phyloP scores from a whole-genome alignment of 2,888 invertebrate genomes.

The Rotaria macrura region DNA sequence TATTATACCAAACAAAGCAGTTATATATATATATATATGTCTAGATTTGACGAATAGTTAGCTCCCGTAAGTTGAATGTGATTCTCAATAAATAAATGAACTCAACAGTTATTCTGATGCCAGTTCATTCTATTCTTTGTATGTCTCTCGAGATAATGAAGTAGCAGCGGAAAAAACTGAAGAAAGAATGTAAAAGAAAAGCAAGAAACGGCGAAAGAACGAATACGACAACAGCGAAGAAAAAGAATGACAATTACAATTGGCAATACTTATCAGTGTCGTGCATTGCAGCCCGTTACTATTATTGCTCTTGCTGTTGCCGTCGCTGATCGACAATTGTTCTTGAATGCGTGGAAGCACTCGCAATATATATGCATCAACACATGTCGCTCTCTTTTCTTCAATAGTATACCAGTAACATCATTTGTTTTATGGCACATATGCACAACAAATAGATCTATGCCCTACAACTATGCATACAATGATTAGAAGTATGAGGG shows the following conservation, averaged over 20 bases:
- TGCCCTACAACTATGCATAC: neutral
- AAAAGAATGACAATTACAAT: slow-evolving; percentile 5
- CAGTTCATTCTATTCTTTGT: neutral
- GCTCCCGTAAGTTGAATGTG: neutral
- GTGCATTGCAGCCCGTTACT: neutral
- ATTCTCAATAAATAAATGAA: neutral
- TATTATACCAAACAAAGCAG: too few relatives aligned
- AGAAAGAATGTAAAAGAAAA: neutral
- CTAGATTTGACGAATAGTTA: neutral
- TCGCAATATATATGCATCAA: neutral
- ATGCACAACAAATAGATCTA: neutral
- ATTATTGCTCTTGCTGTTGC: neutral
- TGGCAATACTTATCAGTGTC: slow-evolving; percentile 8
- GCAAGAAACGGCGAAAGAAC: neutral
- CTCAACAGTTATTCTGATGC: neutral
- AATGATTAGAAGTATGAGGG: neutral
- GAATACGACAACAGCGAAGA: neutral
- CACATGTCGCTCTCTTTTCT: neutral
- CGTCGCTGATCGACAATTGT: neutral
- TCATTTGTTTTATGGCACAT: neutral
- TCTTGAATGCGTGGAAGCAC: neutral
- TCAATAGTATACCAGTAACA: neutral
- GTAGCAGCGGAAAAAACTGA: neutral
- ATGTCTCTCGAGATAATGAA: slow-evolving; percentile 12
- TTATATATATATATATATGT: too few relatives aligned